Conservation (phyloP, 2,797 vertebrate species). For the Chrysocyon brachyurus region DNA sequence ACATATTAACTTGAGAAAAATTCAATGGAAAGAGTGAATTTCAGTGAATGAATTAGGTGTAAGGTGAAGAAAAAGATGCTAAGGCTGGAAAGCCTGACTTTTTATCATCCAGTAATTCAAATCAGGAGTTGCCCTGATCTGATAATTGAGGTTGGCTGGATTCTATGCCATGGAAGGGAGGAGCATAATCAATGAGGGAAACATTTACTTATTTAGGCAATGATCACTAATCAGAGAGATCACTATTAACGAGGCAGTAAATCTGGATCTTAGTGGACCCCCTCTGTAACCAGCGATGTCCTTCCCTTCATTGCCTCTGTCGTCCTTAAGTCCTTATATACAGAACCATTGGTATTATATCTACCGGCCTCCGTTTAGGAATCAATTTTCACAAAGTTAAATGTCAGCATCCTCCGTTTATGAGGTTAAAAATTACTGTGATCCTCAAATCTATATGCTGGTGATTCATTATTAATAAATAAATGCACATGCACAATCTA, state of each 20-base stretch:
- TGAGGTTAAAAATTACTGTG: background rate
- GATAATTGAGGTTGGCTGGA: background rate
- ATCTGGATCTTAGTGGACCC: too few species aligned
- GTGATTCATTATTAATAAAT: background rate
- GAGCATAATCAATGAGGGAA: background rate
- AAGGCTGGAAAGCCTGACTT: background rate
- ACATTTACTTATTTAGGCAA: background rate
- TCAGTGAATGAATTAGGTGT: background rate
- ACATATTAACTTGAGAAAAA: background rate
- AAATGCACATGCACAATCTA: background rate
- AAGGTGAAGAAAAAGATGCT: background rate
- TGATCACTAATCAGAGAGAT: background rate
- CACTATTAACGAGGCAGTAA: background rate
- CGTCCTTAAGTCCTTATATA: background rate
- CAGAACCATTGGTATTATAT: background rate
- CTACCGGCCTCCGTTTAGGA: background rate
- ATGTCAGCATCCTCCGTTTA: background rate
- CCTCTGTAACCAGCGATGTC: background rate
- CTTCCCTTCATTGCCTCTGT: background rate
- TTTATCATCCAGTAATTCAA: background rate
- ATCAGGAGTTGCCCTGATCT: background rate
- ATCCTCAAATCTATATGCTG: background rate
- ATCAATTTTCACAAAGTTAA: background rate
- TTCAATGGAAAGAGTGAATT: background rate
- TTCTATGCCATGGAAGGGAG: background rate